A percentile compares a stretch with the other conserved stretches of the same genome.
phyloP scores from a whole-genome alignment of 2,888 invertebrate species.

The Labia minor region DNA sequence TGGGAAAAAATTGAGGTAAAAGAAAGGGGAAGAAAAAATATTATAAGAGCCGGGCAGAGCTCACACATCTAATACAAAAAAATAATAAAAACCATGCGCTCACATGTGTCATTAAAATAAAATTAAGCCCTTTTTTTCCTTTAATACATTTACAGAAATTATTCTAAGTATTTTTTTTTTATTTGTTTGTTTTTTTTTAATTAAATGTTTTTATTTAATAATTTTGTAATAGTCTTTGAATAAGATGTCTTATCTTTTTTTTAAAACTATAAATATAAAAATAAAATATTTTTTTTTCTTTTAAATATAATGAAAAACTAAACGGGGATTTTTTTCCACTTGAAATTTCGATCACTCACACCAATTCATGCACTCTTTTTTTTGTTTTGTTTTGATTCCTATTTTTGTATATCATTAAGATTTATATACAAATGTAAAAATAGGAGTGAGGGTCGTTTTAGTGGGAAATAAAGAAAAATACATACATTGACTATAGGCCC shows the following conservation, averaged over 20 bases:
- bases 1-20: not conserved
- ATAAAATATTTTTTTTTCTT: not conserved
- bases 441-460: conserved; percentile 13
- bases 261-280: not conserved
- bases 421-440: conserved; percentile 3
- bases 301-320: not conserved
- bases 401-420: not conserved
- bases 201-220: not conserved
- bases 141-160: not conserved
- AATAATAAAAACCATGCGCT: conserved; percentile 8
- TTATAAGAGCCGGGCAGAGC: not conserved
- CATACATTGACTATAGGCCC: conserved; percentile 21
- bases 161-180: not conserved
- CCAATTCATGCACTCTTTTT: conserved; percentile 13
- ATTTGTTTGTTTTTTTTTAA: too few species aligned
- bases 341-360: not conserved
- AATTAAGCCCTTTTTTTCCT: not conserved
- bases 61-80: not conserved
- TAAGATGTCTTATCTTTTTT: not conserved
- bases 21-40: not conserved
- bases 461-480: conserved; percentile 20
- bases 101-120: not conserved
- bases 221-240: not conserved
- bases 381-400: too few species aligned
- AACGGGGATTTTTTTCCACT: not conserved